Evolutionary conservation across 2,113 vertebrate species (phyloP).

Genomic region (Progne subis): DNA sequence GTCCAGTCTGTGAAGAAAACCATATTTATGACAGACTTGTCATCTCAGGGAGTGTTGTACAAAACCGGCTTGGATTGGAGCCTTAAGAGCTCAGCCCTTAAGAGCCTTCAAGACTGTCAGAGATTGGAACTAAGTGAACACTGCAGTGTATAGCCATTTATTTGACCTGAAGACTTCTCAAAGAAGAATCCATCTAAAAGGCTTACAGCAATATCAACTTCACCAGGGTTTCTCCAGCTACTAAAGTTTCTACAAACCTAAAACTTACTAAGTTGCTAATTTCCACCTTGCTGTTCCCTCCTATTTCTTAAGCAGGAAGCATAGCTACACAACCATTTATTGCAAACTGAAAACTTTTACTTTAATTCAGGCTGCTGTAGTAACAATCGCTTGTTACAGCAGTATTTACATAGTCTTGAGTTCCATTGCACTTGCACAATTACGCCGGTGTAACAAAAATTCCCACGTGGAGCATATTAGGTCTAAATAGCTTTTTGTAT

Average conservation of each 20-base stretch:
- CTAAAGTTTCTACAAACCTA: not conserved
- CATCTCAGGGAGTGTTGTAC: not conserved
- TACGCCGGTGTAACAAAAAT: not conserved
- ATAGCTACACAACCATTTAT: not conserved
- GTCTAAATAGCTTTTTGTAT: not conserved
- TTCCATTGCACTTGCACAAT: not conserved
- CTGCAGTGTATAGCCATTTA: accelerated
- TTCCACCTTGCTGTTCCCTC: not conserved
- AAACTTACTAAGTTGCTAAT: not conserved
- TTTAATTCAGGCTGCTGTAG: not conserved
- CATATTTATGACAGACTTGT: not conserved
- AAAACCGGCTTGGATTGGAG: not conserved
- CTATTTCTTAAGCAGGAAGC: not conserved
- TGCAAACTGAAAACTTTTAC: not conserved
- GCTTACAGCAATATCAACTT: not conserved
- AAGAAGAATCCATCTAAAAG: not conserved
- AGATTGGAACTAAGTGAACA: not conserved
- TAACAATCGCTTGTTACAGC: not conserved
- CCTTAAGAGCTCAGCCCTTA: not conserved
- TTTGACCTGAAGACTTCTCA: not conserved
- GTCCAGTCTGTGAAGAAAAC: not conserved
- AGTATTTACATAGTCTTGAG: not conserved
- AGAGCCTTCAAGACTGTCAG: not conserved
- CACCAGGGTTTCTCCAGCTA: not conserved
- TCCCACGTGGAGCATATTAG: not conserved